These are phyloP conservation scores for Typhlichthys subterraneus DNA, from an alignment of 2,797 vertebrate genomes.

Conservation along the genomic window DNA sequence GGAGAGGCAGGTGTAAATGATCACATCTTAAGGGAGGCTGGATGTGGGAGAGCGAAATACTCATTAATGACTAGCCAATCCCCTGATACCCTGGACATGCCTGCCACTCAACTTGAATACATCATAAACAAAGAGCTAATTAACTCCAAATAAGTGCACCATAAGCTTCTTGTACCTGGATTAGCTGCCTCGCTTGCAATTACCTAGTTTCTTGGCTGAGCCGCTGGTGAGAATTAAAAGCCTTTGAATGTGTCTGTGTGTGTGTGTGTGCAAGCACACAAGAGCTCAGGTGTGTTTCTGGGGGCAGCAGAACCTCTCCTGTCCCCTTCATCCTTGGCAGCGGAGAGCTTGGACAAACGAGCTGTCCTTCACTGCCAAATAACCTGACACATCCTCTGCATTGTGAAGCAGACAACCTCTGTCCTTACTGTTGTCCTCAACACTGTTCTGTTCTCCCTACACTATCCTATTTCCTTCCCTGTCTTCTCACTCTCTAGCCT, in stretches of 20 bases:
- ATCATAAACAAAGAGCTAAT: constrained; percentile 13
- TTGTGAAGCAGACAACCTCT: constrained; percentile 3
- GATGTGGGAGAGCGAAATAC: not conserved
- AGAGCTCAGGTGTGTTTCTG: constrained; percentile 15
- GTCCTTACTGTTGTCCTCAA: no score
- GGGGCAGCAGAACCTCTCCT: constrained; percentile 20
- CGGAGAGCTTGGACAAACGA: constrained; percentile 24
- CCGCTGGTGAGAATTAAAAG: constrained; percentile 3
- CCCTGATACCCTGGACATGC: not conserved
- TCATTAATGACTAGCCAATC: constrained; percentile 5
- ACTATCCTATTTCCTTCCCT: constrained; percentile 35
- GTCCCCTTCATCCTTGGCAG: constrained; percentile 35
- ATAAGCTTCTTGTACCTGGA: constrained; percentile 16
- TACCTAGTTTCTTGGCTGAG: constrained; percentile 3
- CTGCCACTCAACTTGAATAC: constrained; percentile 1
- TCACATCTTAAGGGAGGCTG: constrained; percentile 7
- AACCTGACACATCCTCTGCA: constrained; percentile 12
- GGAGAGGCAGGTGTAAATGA: not conserved
- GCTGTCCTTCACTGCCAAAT: constrained; percentile 26
- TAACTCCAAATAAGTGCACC: constrained; percentile 13
- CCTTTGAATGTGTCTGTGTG: constrained; percentile 5
- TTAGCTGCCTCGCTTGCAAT: not conserved
- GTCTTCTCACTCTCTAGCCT: constrained; percentile 33
- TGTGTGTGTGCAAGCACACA: constrained; percentile 23
- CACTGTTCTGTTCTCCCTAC: not conserved